phyloP scores from a whole-genome alignment of 2,797 vertebrate species.

The Menidia menidia region DNA sequence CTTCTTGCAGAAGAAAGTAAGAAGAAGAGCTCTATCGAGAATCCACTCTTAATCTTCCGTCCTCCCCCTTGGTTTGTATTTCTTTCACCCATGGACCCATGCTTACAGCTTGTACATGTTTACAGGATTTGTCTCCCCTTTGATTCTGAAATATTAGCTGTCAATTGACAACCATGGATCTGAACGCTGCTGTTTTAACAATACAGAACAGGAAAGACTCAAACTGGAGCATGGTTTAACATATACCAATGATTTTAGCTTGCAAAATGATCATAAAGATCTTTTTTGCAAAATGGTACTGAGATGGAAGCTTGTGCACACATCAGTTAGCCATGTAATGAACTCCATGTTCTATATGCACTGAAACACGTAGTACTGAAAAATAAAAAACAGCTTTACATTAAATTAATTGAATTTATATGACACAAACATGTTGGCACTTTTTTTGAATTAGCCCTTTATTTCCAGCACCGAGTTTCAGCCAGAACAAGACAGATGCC shows the following conservation, averaged over 20 bases:
- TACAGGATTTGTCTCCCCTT: slow-evolving; percentile 69
- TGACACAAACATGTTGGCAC: not conserved
- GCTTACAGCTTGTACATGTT: slow-evolving; percentile 50
- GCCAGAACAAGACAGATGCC: not conserved
- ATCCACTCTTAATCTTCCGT: slow-evolving; percentile 50
- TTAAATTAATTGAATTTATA: not conserved
- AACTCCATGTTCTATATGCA: too few species aligned
- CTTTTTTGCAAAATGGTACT: not conserved
- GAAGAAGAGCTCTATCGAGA: slow-evolving; percentile 51
- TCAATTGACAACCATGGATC: slow-evolving; percentile 34
- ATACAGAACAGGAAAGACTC: slow-evolving; percentile 29
- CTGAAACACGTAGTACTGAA: not conserved
- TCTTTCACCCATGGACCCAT: slow-evolving; percentile 32
- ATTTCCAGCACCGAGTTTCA: not conserved
- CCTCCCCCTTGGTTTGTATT: slow-evolving; percentile 33
- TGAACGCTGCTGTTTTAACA: slow-evolving; percentile 20
- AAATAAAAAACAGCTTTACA: not conserved
- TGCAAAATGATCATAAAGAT: slow-evolving; percentile 6
- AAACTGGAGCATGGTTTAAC: slow-evolving; percentile 28
- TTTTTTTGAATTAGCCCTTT: not conserved
- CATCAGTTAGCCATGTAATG: not conserved
- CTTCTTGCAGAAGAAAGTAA: slow-evolving; percentile 48
- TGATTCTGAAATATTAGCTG: slow-evolving; percentile 65
- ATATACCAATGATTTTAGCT: slow-evolving; percentile 9
- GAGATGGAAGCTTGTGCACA: not conserved